phyloP scores from a whole-genome alignment of 2,797 vertebrate species.

The Heliangelus exortis region DNA sequence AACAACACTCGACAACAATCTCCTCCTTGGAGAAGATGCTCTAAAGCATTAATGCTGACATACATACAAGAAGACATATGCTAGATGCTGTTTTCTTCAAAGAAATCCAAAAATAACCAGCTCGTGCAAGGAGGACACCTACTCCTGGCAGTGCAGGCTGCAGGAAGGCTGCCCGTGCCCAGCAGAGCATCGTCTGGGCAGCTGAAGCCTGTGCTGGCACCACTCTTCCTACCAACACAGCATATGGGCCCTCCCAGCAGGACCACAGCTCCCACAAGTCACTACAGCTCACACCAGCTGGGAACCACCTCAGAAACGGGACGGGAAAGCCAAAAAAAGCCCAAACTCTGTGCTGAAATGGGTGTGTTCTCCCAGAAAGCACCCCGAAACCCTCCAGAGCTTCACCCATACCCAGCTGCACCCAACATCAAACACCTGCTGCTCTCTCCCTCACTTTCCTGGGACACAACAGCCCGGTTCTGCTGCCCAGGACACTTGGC shows the following conservation, averaged over 20 bases:
- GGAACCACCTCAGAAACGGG: background rate
- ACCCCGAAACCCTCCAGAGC: fast-evolving
- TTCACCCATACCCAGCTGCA: background rate
- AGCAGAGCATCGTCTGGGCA: background rate
- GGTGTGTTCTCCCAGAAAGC: background rate
- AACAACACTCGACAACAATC: background rate
- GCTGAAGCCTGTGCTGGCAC: background rate
- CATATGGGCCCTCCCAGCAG: background rate
- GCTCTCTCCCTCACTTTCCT: fast-evolving
- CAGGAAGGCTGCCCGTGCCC: background rate
- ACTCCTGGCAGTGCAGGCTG: background rate
- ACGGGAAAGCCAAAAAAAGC: background rate
- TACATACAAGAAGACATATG: constrained; percentile 40
- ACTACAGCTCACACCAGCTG: background rate
- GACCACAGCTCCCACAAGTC: background rate
- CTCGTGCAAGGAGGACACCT: background rate
- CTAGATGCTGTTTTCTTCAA: constrained; percentile 60
- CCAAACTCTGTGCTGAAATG: background rate
- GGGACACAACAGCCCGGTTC: background rate
- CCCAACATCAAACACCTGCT: background rate
- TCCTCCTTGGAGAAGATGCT: background rate
- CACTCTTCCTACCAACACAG: background rate
- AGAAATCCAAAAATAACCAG: constrained; percentile 45
- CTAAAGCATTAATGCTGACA: constrained; percentile 8
- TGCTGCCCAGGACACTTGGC: background rate